Base-by-base conservation (phyloP, 2,888 invertebrate species). In the Acanthosepion esculentum region DNA sequence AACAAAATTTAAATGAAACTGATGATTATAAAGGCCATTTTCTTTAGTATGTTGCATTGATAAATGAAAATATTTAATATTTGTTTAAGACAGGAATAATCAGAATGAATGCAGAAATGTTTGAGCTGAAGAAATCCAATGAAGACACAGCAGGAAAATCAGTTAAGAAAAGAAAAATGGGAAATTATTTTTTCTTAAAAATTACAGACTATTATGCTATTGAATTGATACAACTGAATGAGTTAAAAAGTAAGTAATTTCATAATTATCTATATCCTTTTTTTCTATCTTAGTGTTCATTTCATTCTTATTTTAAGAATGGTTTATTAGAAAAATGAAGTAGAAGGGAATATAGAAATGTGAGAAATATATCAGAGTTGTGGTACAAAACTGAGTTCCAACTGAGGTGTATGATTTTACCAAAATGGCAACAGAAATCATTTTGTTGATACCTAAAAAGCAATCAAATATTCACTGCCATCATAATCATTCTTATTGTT, bases 101-200 rank as follows among this genome's bases (percentile, higher is more conserved):
- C 29, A n/a, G 78, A 26, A 29, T 78, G 29, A n/a, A n/a, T 78
- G 7, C 4, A 29, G 12, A 29, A 78, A 78, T n/a, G 29, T 78
- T 78, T 78, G 29, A 78, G n/a, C n/a, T 78, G 29, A 78, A 78
- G n/a, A 78, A 78, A 78, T 78, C 78, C 0, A 8, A 78, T 29
- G 78, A 8, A 78, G 33, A 48, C 29, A n/a, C 26, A 92, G 33
- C 26, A 26, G 23, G 33, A 50, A 50, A 48, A n/a, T 50, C 92
- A 10, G 8, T 92, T 10, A 48, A 92, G 92, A 48, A 48, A 48
- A 92, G 50, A 92, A 92, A 48, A 92, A 3, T 48, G 92, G 48
- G 92, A 92, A n/a, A 12, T 48, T n/a, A 92, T 33, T 7, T 92
- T 92, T 92, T 33, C 50, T 92, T 92, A n/a, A 33, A 92, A 92